Evolutionary conservation across 2,113 vertebrate genomes (phyloP), one percentile per base, ranked within the genome.

Genomic region (Percopsis transmontana): DNA sequence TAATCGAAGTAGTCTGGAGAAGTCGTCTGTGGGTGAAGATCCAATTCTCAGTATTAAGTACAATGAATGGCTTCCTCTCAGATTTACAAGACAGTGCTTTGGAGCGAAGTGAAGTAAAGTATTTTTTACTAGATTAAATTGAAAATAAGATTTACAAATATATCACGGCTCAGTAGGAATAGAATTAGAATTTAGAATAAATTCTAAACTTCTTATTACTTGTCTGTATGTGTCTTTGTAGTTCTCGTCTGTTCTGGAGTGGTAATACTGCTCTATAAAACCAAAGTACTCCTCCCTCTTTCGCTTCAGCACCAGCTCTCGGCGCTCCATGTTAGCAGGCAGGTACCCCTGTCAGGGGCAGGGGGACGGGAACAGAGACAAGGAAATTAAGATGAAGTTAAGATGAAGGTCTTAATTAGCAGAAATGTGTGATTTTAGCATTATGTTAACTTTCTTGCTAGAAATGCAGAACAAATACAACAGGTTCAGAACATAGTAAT

Each of bases 191-290:
- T 4, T 33, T 7, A 33, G 8, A 33, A n/a, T n/a, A 0, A 33
- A 33, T 33, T 33, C 27, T 33, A 33, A 33, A 33, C 27, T 33
- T 33, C 27, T 33, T 20, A 5, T 38, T 70, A 99, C 97, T 95
- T 99, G 97, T 84, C 97, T 87, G 90, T 99, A 99, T 10, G 97
- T 99, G 84, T 99, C 97, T 76, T 94, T 95, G 75, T 96, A 95
- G 78, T 98, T 94, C 42, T 99, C 97, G 45, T 99, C 97, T 2
- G 95, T 98, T 45, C 97, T 91, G 84, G 97, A 99, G 87, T 97
- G 94, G n/a, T 99, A 99, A 92, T 99, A 99, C 93, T 99, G 97
- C 84, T 99, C 94, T 23, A 99, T 98, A 87, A 99, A 99, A 58
- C 95, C 96, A 5, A 98, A 99, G 82, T 99, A 99, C 20, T 99